Evolutionary conservation across 1,140 invertebrate species (phyloP), one percentile per base, ranked within the genome.

Genomic region (Nymphalis io): DNA sequence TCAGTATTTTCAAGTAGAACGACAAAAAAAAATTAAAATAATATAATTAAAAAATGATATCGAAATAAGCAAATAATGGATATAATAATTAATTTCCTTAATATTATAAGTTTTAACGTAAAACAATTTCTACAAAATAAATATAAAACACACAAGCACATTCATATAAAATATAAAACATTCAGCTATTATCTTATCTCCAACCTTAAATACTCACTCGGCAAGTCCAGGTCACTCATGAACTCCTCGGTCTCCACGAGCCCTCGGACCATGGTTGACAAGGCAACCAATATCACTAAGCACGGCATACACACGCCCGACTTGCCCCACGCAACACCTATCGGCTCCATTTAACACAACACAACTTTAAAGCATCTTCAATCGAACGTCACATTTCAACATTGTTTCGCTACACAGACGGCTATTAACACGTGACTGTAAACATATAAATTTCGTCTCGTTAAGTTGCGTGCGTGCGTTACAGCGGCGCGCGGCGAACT

Each of bases 221-320:
- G 86, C 60, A 83, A 81, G 57, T 90, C 86, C 44, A 88, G 71
- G 51, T 88, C 85, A 61, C 82, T 88, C 16, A 87, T 88, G 51
- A 88, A 88, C 61, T 87, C 82, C 40, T 85, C 86, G 5, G 83
- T 85, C 27, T 88, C 83, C 68, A 87, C 81, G 51, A 85, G 81
- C 55, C 82, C 79, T 18, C 78, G 78, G 39, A 80, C 78, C 63
- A 78, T 74, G 40, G 74, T 73, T 18, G 73, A 62, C 63, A 84
- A 64, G 46, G 79, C 69, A 62, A 84, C 69, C 60, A 74, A 21
- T 20, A 74, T 57, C 48, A 65, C 59, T 12, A 70, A 51, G 23
- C 63, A 66, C 69, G 40, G 48, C 67, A 73, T 69, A 62, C 18
- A 58, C 38, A 55, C 48, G 59, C 64, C 59, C 33, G 62, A 48